Conservation (phyloP, 2,113 vertebrate species). For the Phoenicopterus ruber region DNA sequence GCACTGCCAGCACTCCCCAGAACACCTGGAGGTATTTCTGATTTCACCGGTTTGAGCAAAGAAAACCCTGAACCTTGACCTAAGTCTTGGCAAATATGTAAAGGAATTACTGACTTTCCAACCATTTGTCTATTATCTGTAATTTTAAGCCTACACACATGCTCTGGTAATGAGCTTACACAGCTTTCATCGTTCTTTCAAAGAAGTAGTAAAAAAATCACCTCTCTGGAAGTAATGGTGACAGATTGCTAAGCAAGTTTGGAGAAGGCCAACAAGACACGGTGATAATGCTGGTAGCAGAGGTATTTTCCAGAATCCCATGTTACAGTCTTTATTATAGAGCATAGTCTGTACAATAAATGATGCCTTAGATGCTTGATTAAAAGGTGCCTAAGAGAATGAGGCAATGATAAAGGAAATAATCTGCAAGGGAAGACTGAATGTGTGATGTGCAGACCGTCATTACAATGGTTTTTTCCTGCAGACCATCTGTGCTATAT, state of each 20-base stretch:
- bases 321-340: neutral
- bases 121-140: constrained; percentile 40
- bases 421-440: neutral
- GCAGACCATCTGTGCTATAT: neutral
- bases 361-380: neutral
- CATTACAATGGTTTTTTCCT: neutral
- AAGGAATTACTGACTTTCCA: constrained; percentile 46
- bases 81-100: constrained; percentile 33
- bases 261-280: neutral
- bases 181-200: constrained; percentile 26
- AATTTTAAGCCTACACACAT: constrained; percentile 56
- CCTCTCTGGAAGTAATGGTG: neutral
- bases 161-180: constrained; percentile 51
- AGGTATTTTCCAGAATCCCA: neutral
- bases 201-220: neutral
- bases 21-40: neutral
- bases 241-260: neutral
- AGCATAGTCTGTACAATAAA: neutral
- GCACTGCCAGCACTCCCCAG: neutral
- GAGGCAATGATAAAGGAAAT: neutral
- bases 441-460: neutral
- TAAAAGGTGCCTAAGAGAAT: neutral
- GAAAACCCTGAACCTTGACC: constrained; percentile 42
- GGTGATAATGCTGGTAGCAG: neutral
- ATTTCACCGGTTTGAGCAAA: constrained; percentile 7